These are phyloP conservation scores for Porites rus DNA, from an alignment of 92 coral and sea anemone species.

Conservation along the genomic window DNA sequence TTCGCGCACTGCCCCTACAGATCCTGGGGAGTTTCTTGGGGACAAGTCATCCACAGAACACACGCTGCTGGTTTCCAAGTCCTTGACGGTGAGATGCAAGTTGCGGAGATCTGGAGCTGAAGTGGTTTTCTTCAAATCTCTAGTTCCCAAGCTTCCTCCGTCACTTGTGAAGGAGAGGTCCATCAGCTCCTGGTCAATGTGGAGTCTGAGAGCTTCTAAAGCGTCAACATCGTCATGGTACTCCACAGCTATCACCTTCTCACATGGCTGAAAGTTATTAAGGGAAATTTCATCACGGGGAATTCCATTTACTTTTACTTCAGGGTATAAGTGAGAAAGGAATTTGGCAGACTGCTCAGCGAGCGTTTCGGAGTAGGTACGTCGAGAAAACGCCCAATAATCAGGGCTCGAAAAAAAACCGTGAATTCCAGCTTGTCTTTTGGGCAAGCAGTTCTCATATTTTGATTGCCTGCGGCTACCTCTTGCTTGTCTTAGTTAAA, in stretches of 20 bases:
- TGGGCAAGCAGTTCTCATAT: too few species aligned
- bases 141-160: slow-evolving; percentile 32
- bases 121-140: slow-evolving; percentile 47
- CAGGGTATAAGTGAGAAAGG: too few species aligned
- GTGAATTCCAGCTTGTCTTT: too few species aligned
- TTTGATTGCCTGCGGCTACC: too few species aligned
- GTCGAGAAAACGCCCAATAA: too few species aligned
- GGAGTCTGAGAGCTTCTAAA: slow-evolving; percentile 62
- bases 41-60: slow-evolving; percentile 82
- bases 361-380: too few species aligned
- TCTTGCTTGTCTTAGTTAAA: too few species aligned
- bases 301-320: too few species aligned
- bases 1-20: slow-evolving; percentile 32
- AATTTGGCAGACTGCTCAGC: too few species aligned
- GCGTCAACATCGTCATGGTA: slow-evolving; percentile 63
- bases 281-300: neutral
- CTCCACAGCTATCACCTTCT: slow-evolving; percentile 66
- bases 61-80: slow-evolving; percentile 72
- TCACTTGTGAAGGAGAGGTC: slow-evolving; percentile 52
- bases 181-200: slow-evolving; percentile 72
- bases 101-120: slow-evolving; percentile 82
- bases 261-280: slow-evolving; percentile 58
- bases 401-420: too few species aligned
- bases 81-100: slow-evolving; percentile 51
- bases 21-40: slow-evolving; percentile 62